Evolutionary conservation across 2,888 invertebrate genomes (phyloP).

Genomic region (Pardosa pseudoannulata): DNA sequence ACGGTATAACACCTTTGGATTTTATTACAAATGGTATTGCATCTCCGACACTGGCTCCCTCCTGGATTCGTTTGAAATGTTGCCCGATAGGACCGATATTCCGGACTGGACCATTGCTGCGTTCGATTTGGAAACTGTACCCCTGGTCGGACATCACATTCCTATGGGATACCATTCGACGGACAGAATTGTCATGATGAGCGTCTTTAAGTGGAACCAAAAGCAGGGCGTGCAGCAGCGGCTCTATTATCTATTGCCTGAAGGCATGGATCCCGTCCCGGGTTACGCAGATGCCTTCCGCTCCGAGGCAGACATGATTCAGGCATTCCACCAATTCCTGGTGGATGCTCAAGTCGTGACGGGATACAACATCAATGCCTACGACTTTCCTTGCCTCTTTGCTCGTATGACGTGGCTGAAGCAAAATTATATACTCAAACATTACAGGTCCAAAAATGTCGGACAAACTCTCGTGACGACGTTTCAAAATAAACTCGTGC

Average conservation of each 20-base stretch:
- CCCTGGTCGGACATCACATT: neutral
- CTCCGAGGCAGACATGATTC: neutral
- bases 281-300: neutral
- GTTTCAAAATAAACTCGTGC: slow-evolving; percentile 15
- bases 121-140: too few species aligned
- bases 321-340: slow-evolving; percentile 18
- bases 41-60: neutral
- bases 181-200: neutral
- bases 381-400: slow-evolving; percentile 35
- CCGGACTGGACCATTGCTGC: neutral
- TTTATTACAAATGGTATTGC: neutral
- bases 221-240: neutral
- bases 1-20: neutral
- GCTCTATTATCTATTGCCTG: slow-evolving; percentile 6
- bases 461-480: slow-evolving; percentile 1
- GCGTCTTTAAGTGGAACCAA: neutral
- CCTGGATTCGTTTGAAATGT: neutral
- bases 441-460: neutral
- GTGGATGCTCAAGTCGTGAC: slow-evolving; percentile 23
- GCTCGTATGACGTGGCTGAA: neutral
- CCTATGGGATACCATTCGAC: neutral
- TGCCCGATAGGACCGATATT: neutral
- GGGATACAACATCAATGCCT: slow-evolving; percentile 42
- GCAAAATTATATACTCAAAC: neutral
- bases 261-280: neutral